These are phyloP conservation scores for Symphodus melops DNA, from an alignment of 2,113 vertebrate genomes.

Conservation along the genomic window DNA sequence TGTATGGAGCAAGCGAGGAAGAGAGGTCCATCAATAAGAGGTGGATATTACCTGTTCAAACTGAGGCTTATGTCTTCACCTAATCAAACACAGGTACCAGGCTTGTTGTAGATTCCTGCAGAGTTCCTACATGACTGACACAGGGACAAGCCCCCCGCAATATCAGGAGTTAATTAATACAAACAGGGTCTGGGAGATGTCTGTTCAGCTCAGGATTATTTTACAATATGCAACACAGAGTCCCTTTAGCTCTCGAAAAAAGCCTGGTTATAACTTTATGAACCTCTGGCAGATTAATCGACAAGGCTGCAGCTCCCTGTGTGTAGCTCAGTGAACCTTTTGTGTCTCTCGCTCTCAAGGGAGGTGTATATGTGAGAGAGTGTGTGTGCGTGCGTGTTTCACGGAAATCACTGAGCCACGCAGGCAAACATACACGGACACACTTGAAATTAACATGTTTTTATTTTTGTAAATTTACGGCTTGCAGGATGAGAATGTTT, in stretches of 20 bases:
- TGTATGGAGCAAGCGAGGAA: conserved; percentile 55
- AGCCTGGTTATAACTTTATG: conserved; percentile 77
- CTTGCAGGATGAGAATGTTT: conserved; percentile 68
- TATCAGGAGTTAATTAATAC: conserved; percentile 84
- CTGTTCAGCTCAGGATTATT: conserved; percentile 79
- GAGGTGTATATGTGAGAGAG: conserved; percentile 56
- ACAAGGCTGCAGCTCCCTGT: conserved; percentile 64
- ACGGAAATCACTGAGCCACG: conserved; percentile 57
- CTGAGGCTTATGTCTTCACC: conserved; percentile 66
- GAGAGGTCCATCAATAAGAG: conserved; percentile 60
- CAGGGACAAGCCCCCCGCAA: conserved; percentile 79
- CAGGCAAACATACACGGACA: conserved; percentile 59
- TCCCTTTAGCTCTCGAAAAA: conserved; percentile 60
- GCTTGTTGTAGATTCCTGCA: conserved; percentile 72
- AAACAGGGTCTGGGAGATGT: conserved; percentile 80
- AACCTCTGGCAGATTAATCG: conserved; percentile 80
- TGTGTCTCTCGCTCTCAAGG: conserved; percentile 62
- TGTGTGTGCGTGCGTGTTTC: conserved; percentile 52
- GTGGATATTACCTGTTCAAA: conserved; percentile 73
- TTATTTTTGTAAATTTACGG: conserved; percentile 80
- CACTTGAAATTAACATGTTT: conserved; percentile 65
- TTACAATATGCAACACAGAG: conserved; percentile 79
- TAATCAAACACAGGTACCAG: conserved; percentile 74
- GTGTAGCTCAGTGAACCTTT: conserved; percentile 73
- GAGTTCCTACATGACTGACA: conserved; percentile 81